phyloP scores from a whole-genome alignment of 2,113 vertebrate species.

The Podilymbus podiceps region DNA sequence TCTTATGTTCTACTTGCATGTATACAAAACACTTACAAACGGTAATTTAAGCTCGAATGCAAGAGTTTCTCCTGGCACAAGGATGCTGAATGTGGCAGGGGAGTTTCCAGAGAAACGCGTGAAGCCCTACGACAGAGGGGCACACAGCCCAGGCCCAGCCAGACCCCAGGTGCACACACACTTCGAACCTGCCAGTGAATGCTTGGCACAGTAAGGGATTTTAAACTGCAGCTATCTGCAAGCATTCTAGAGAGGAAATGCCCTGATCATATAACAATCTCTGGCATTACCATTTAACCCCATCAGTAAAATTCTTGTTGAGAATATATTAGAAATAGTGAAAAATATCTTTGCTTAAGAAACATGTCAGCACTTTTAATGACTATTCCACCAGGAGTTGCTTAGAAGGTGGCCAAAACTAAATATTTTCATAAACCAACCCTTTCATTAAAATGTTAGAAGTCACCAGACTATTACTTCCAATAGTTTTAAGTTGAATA shows the following conservation, averaged over 20 bases:
- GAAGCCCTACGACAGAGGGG: background rate
- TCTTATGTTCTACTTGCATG: background rate
- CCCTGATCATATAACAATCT: background rate
- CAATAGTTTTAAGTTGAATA: background rate
- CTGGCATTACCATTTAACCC: background rate
- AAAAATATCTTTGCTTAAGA: background rate
- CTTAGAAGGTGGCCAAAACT: background rate
- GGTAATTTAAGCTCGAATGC: background rate
- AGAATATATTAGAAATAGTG: background rate
- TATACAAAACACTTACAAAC: background rate
- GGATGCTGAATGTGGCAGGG: background rate
- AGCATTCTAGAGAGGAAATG: background rate
- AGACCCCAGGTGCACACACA: rapidly evolving
- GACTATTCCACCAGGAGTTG: background rate
- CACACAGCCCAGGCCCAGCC: background rate
- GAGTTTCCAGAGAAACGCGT: background rate
- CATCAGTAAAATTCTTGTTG: background rate
- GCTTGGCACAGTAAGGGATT: background rate
- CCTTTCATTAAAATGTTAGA: background rate
- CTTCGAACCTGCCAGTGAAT: background rate
- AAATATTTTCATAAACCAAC: background rate
- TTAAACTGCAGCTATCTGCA: background rate
- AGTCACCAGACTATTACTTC: background rate
- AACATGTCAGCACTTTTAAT: background rate
- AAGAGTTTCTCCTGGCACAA: background rate